Percentiles rank a stretch among this genome's conserved stretches.
These are phyloP conservation scores for Echinometra lucunter DNA, from an alignment of 53 echinoderm and acorn worm genomes.

Conservation along the genomic window DNA sequence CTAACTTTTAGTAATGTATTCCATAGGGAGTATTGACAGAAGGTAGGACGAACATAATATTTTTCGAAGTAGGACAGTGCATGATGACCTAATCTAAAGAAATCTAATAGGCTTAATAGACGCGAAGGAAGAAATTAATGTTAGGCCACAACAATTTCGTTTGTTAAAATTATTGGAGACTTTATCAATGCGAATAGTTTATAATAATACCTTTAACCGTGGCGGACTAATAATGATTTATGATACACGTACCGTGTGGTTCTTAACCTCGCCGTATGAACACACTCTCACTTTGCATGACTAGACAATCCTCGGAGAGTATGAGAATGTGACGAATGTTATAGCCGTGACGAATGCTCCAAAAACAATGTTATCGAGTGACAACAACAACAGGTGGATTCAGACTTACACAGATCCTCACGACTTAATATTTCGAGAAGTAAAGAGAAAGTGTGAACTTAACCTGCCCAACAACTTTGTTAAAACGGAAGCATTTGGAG, in stretches of 20 bases:
- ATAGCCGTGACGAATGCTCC: slow-evolving; percentile 14
- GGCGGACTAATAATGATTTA: slow-evolving; percentile 10
- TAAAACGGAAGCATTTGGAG: background rate
- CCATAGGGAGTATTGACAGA: background rate
- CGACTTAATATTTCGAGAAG: background rate
- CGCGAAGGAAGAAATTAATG: background rate
- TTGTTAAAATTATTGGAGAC: background rate
- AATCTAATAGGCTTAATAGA: background rate
- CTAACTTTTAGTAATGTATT: background rate
- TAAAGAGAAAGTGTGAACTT: background rate
- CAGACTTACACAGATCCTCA: background rate
- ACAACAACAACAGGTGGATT: slow-evolving; percentile 27
- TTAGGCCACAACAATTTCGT: no score
- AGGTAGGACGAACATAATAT: background rate
- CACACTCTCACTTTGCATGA: background rate
- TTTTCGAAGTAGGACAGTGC: background rate
- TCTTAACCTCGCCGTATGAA: background rate
- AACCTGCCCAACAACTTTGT: background rate
- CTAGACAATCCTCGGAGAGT: background rate
- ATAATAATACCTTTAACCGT: background rate
- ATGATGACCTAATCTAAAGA: background rate
- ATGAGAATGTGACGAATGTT: background rate
- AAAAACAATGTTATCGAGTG: slow-evolving; percentile 40
- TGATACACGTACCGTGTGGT: background rate
- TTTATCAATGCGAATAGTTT: background rate